Conservation (phyloP, 2,113 vertebrate genomes). For the Heterochromis multidens region DNA sequence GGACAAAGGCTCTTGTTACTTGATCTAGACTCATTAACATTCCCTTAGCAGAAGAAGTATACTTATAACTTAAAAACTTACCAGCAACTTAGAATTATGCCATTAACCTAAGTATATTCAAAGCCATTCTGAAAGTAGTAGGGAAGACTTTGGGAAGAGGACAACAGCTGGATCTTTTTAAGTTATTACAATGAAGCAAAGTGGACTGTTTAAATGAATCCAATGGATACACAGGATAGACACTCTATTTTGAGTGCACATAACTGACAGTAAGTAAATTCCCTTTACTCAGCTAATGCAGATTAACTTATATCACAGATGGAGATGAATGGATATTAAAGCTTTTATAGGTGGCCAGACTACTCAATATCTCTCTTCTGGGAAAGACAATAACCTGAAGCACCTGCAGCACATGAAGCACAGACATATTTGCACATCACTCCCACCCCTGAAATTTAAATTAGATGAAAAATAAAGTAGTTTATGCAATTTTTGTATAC, state of each 20-base stretch:
- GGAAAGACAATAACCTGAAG: background rate
- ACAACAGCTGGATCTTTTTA: background rate
- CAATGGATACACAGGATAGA: background rate
- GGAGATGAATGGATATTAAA: background rate
- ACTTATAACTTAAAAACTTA: background rate
- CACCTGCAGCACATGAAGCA: background rate
- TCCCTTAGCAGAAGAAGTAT: background rate
- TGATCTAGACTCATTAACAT: background rate
- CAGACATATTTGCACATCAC: background rate
- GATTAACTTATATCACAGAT: background rate
- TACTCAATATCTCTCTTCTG: background rate
- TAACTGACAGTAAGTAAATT: background rate
- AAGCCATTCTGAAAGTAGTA: background rate
- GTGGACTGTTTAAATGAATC: background rate
- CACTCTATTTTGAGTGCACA: background rate
- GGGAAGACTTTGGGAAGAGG: background rate
- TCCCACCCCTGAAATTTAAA: background rate
- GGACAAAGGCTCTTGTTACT: background rate
- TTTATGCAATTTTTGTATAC: background rate
- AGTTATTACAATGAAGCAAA: background rate
- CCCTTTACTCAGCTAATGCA: background rate
- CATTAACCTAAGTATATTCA: background rate
- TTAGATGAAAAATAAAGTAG: background rate
- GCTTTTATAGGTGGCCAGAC: background rate
- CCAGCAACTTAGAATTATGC: background rate